phyloP scores from a whole-genome alignment of 2,797 vertebrate genomes.

The Borostomias antarcticus region DNA sequence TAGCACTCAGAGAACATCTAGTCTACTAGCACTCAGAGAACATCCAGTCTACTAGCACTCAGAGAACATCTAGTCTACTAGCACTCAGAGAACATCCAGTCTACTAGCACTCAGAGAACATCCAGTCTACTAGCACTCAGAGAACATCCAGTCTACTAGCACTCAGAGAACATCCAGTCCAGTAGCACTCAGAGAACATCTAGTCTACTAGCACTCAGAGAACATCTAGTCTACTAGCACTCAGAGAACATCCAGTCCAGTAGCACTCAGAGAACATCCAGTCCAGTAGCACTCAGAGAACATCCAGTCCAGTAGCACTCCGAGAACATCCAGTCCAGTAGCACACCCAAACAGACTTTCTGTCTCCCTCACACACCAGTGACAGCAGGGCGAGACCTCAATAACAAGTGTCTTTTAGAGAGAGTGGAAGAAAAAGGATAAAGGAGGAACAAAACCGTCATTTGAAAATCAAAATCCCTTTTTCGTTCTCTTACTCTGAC shows the following conservation, averaged over 20 bases:
- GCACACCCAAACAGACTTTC: conserved; percentile 42
- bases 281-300: conserved; percentile 22
- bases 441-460: not conserved
- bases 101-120: conserved; percentile 23
- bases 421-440: not conserved
- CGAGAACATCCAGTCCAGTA: not conserved
- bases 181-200: conserved; percentile 17
- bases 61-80: not conserved
- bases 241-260: conserved; percentile 24
- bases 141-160: not conserved
- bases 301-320: not conserved
- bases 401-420: not conserved
- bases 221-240: not conserved
- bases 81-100: too few relatives aligned
- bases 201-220: not conserved
- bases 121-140: not conserved
- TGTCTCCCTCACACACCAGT: conserved; percentile 46
- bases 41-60: not conserved
- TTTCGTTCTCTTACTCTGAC: too few relatives aligned
- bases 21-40: conserved; percentile 27
- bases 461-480: too few relatives aligned
- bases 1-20: not conserved
- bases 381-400: not conserved
- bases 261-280: conserved; percentile 38
- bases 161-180: too few relatives aligned